Base-by-base conservation (phyloP, 1,140 invertebrate genomes). In the Micrasema longulum region DNA sequence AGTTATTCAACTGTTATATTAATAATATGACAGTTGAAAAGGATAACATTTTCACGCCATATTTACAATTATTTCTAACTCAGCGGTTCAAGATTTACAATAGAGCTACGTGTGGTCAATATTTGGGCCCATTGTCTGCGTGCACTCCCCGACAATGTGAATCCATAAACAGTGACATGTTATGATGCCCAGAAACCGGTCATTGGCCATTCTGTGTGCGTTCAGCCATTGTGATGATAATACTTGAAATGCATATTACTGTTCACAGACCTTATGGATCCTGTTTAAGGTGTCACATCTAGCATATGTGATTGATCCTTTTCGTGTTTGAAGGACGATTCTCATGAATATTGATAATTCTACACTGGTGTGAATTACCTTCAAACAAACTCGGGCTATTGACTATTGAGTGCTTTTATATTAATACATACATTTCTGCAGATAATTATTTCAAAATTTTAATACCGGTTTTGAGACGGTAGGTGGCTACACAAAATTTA, bases 31-130 rank as follows among this genome's bases (percentile, higher is more conserved):
- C 74, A 69, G 71, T 76, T 69, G 55, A 68, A 75, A 73, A 48
- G 68, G 74, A 73, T 76, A 69, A 72, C 11, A 76, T 73, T 76
- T 76, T 68, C 74, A 76, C 74, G 69, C 74, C 67, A 70, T 72
- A 76, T 73, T 76, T 62, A 73, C 60, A 64, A 62, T 69, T 65
- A 75, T 69, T 55, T 35, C 36, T 50, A 55, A 55, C 66, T 53
- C 22, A 71, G 50, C 43, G 26, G 57, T 62, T 50, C 60, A 41
- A 2, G 26, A 1, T 7, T 9, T 12, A 43, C 23, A 69, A 69
- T 11, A 14, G 23, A 55, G 26, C 12, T 31, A 38, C 47, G 63
- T 74, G 73, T 64, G 65, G 72, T 45, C 73, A 75, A 72, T 75
- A 60, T 72, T 50, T 45, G 4, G n/a, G 36, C 35, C 16, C 47